A percentile compares a stretch with the other conserved stretches of the same genome.
Evolutionary conservation across 2,797 vertebrate species (phyloP).

Genomic region (Chrysocyon brachyurus): DNA sequence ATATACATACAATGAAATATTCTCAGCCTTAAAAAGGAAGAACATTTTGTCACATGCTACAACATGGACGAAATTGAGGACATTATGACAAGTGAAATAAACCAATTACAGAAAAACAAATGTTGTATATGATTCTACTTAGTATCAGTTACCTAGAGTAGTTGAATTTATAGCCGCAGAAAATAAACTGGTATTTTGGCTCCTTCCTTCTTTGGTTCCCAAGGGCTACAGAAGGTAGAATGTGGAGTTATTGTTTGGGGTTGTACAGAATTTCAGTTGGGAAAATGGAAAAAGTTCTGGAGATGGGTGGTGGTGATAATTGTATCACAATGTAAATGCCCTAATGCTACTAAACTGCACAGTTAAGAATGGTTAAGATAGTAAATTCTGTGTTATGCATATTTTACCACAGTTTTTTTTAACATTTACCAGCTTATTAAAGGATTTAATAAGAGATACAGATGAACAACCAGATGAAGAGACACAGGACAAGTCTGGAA

Average conservation of each 20-base stretch:
- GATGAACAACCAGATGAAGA: background rate
- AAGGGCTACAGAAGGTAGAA: background rate
- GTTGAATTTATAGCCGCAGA: background rate
- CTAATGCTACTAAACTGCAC: background rate
- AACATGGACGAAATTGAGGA: background rate
- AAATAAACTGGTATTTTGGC: background rate
- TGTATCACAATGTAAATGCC: background rate
- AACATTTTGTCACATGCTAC: background rate
- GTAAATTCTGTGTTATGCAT: background rate
- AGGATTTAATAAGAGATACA: background rate
- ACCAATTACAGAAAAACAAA: background rate
- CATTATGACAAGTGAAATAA: background rate
- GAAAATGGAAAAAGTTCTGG: background rate
- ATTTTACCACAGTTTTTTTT: background rate
- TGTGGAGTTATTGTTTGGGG: background rate
- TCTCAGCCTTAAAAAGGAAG: background rate
- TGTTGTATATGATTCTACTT: background rate
- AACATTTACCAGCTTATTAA: background rate
- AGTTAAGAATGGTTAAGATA: background rate
- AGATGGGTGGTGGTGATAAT: background rate
- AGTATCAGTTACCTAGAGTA: background rate
- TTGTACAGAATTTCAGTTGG: background rate
- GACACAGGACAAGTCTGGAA: background rate
- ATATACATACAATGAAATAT: background rate
- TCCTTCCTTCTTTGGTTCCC: background rate